These are phyloP conservation scores for Lasioglossum zephyrum DNA, from an alignment of 2,888 invertebrate species.

Conservation along the genomic window DNA sequence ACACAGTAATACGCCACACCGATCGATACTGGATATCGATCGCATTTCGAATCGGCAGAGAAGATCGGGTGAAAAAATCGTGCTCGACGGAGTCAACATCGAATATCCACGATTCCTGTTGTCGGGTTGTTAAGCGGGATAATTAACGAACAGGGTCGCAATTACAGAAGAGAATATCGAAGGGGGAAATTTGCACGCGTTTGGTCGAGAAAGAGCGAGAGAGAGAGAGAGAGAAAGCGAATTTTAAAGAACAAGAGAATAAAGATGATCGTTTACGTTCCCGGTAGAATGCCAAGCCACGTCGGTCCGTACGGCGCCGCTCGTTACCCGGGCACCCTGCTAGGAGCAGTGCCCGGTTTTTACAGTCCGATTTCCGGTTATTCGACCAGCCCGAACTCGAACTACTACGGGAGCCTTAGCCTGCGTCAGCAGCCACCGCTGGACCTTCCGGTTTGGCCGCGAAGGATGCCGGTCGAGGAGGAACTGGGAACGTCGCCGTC, in stretches of 20 bases:
- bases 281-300: slow-evolving; percentile 84
- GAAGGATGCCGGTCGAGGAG: slow-evolving; percentile 83
- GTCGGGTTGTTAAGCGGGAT: slow-evolving; percentile 27
- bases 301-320: slow-evolving; percentile 81
- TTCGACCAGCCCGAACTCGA: slow-evolving; percentile 60
- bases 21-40: neutral
- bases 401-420: slow-evolving; percentile 72
- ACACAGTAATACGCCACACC: neutral
- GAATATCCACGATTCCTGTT: slow-evolving; percentile 15
- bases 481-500: slow-evolving; percentile 78
- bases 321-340: slow-evolving; percentile 81
- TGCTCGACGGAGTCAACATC: neutral
- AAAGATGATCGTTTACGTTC: slow-evolving; percentile 83
- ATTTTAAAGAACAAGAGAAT: slow-evolving; percentile 15
- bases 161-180: slow-evolving; percentile 20
- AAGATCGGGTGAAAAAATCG: neutral
- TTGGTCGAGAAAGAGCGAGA: slow-evolving; percentile 58
- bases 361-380: slow-evolving; percentile 78
- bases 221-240: neutral
- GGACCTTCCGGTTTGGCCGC: slow-evolving; percentile 82
- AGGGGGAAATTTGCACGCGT: slow-evolving; percentile 67
- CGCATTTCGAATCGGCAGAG: neutral
- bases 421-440: slow-evolving; percentile 69
- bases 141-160: slow-evolving; percentile 46
- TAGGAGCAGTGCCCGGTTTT: slow-evolving; percentile 77